These are phyloP conservation scores for Phrynocephalus forsythii DNA, from an alignment of 2,797 vertebrate genomes.

Conservation along the genomic window DNA sequence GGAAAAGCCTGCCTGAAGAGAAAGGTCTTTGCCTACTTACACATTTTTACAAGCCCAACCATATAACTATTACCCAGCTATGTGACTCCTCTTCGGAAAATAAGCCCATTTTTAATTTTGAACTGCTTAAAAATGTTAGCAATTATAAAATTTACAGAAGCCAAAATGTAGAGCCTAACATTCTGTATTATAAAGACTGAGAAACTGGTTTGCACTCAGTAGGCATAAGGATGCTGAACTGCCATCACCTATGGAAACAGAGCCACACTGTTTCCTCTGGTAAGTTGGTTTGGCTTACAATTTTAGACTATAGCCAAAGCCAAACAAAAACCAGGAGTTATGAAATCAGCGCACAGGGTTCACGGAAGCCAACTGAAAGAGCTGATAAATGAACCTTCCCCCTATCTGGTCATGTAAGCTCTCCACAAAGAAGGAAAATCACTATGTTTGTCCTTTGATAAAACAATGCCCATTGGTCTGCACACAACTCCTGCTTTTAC, in stretches of 20 bases:
- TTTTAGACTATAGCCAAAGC: background rate
- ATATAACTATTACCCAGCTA: slow-evolving; percentile 33
- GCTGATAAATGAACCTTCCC: background rate
- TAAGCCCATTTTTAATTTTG: slow-evolving; percentile 13
- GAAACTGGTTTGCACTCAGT: background rate
- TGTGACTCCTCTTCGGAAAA: background rate
- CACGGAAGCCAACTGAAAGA: background rate
- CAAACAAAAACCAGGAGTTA: background rate
- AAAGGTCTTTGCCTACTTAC: no score
- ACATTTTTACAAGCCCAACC: slow-evolving; percentile 17
- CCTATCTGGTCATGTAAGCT: background rate
- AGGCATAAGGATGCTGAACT: background rate
- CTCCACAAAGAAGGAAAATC: background rate
- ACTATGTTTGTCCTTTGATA: background rate
- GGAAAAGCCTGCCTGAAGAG: no score
- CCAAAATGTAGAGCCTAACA: background rate
- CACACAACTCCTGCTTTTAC: background rate
- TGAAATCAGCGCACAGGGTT: background rate
- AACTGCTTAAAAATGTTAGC: background rate
- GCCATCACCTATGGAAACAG: background rate
- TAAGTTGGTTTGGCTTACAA: background rate
- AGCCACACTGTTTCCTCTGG: background rate
- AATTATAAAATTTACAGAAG: slow-evolving; percentile 21
- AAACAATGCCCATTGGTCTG: background rate
- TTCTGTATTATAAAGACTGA: background rate